Evolutionary conservation across 2,797 vertebrate species (phyloP).

Genomic region (Amazonetta brasiliensis): DNA sequence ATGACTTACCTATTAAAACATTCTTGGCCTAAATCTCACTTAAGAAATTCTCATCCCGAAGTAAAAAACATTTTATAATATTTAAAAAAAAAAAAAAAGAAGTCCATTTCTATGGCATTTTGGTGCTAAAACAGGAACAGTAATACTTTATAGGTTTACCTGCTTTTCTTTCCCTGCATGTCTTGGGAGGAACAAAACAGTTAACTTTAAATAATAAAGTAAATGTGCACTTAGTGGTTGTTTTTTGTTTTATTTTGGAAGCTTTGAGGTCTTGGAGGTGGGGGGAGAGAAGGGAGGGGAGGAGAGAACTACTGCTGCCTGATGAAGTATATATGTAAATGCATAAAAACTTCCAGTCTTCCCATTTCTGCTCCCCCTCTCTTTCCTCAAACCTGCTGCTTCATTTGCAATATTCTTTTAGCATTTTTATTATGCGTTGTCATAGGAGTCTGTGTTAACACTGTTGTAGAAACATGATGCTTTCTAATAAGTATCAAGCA

Average conservation of each 20-base stretch:
- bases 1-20: not conserved
- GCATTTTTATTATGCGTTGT: not conserved
- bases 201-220: not conserved
- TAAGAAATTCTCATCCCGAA: not conserved
- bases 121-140: not conserved
- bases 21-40: not conserved
- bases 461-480: not conserved
- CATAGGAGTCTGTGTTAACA: not conserved
- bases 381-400: not conserved
- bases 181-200: not conserved
- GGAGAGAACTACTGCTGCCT: not conserved
- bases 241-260: not conserved
- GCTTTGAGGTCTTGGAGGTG: not conserved
- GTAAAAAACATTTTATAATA: not conserved
- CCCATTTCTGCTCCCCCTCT: not conserved
- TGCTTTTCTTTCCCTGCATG: not conserved
- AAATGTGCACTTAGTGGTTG: not conserved
- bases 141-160: not conserved
- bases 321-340: not conserved
- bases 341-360: not conserved
- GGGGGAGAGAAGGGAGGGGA: not conserved
- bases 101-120: constrained; percentile 2
- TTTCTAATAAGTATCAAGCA: constrained; percentile 24
- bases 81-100: not conserved
- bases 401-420: not conserved